Conservation (phyloP, 2,888 invertebrate species). For the Criorhina ranunculi region DNA sequence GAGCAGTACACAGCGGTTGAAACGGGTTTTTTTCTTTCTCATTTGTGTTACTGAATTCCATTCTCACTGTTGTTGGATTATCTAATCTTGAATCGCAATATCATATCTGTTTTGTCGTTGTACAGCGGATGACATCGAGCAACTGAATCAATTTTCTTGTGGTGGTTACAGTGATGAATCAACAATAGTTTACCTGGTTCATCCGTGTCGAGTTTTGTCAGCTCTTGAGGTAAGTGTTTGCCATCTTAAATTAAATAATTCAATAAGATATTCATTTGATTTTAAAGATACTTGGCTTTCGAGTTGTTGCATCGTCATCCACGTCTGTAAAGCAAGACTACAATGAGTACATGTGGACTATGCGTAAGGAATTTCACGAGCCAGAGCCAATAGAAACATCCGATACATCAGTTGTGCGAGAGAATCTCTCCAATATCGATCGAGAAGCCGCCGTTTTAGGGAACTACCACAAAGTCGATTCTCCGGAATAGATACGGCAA, state of each 20-base stretch:
- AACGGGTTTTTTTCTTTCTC: conserved; percentile 33
- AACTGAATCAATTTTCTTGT: conserved; percentile 92
- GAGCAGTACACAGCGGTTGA: conserved; percentile 31
- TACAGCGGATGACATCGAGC: conserved; percentile 91
- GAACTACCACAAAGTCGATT: conserved; percentile 84
- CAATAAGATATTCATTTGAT: conserved; percentile 75
- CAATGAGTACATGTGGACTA: conserved; percentile 97
- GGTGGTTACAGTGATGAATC: conserved; percentile 94
- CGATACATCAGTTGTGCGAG: conserved; percentile 86
- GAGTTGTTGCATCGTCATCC: conserved; percentile 94
- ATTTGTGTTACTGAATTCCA: conserved; percentile 20
- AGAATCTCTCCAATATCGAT: conserved; percentile 87
- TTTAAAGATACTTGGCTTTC: conserved; percentile 91
- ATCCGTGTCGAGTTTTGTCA: conserved; percentile 94
- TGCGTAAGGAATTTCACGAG: conserved; percentile 92
- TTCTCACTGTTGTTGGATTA: conserved; percentile 29
- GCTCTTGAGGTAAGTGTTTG: conserved; percentile 88
- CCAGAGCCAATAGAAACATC: conserved; percentile 88
- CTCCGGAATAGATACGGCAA: conserved; percentile 82
- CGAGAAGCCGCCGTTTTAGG: conserved; percentile 85
- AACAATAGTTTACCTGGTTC: conserved; percentile 93
- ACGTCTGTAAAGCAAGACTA: conserved; percentile 94
- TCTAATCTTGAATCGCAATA: conserved; percentile 35
- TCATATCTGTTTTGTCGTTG: conserved; percentile 37
- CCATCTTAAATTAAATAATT: background rate